phyloP scores from a whole-genome alignment of 2,113 vertebrate species.

The Nibea coibor region DNA sequence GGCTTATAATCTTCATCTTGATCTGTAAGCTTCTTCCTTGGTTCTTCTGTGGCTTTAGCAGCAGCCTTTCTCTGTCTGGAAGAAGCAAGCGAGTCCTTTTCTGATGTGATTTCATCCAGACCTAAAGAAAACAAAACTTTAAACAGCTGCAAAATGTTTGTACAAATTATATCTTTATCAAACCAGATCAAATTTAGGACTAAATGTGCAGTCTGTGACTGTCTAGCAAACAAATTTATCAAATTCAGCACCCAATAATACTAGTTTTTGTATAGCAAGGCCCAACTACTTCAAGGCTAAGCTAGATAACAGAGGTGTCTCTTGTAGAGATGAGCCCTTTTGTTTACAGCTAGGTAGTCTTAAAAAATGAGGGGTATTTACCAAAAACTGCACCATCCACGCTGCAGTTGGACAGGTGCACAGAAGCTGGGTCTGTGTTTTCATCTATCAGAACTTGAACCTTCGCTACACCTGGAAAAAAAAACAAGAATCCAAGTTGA shows the following conservation, averaged over 20 bases:
- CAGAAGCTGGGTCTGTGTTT: constrained; percentile 55
- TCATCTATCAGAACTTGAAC: constrained; percentile 54
- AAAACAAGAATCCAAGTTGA: not conserved
- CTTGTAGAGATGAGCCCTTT: too few relatives aligned
- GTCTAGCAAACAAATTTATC: too few relatives aligned
- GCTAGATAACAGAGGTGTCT: too few relatives aligned
- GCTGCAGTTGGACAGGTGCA: constrained; percentile 86
- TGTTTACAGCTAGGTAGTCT: too few relatives aligned
- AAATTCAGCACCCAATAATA: too few relatives aligned
- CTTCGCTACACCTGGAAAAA: constrained; percentile 46
- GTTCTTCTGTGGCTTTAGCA: constrained; percentile 42
- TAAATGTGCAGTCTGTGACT: not conserved
- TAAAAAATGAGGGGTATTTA: constrained; percentile 56
- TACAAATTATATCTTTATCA: not conserved
- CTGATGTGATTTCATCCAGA: constrained; percentile 81
- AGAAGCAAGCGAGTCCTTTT: constrained; percentile 18
- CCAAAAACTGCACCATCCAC: constrained; percentile 83
- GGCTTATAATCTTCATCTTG: constrained; percentile 80
- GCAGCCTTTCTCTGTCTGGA: constrained; percentile 64
- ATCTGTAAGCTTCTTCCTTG: constrained; percentile 46
- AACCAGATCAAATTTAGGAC: not conserved
- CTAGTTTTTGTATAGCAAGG: too few relatives aligned
- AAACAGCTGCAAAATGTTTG: not conserved
- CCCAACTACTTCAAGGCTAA: too few relatives aligned
- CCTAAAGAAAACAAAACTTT: constrained; percentile 68